Percentiles rank a stretch among this genome's conserved stretches.
phyloP scores from a whole-genome alignment of 2,888 invertebrate species.

The Philonicus albiceps region DNA sequence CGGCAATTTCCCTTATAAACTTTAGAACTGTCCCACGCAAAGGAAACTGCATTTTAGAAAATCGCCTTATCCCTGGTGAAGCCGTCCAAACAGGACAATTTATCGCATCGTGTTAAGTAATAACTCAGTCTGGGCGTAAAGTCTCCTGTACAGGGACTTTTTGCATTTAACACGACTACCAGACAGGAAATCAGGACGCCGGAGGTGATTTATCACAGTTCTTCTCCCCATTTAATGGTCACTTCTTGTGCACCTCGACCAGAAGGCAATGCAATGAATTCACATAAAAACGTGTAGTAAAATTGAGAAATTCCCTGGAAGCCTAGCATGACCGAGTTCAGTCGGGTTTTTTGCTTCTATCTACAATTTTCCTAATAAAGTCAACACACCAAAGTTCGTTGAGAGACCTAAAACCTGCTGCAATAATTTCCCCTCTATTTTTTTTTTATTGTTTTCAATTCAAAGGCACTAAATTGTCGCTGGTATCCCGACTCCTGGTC shows the following conservation, averaged over 20 bases:
- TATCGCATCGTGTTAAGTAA: neutral
- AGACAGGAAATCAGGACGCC: neutral
- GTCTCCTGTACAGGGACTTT: neutral
- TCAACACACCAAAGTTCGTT: neutral
- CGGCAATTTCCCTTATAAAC: neutral
- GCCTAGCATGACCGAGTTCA: neutral
- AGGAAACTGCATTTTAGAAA: neutral
- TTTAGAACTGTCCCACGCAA: neutral
- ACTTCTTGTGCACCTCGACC: neutral
- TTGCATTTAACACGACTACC: neutral
- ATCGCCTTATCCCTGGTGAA: neutral
- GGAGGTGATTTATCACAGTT: neutral
- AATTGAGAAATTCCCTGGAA: neutral
- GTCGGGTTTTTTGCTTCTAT: neutral
- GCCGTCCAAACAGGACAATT: neutral
- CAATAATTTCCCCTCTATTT: neutral
- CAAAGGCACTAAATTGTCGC: neutral
- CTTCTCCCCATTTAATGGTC: neutral
- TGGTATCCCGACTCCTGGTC: neutral
- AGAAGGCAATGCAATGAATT: neutral
- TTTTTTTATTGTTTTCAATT: neutral
- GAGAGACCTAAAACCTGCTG: neutral
- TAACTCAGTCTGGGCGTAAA: neutral
- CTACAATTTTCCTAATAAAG: neutral
- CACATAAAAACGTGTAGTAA: neutral